Evolutionary conservation across 1,140 invertebrate genomes (phyloP).

Genomic region (Augochlora pura): DNA sequence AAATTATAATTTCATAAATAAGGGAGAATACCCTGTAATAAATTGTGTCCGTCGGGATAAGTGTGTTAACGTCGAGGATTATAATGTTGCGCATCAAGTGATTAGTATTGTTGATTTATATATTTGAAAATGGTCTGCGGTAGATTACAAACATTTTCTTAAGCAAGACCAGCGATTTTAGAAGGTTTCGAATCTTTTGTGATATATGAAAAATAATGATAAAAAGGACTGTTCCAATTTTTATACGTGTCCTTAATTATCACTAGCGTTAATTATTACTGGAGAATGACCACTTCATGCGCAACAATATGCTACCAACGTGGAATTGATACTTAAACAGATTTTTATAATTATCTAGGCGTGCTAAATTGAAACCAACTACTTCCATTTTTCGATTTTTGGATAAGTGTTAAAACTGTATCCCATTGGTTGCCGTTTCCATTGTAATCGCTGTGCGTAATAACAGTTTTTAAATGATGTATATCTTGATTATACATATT

Average conservation of each 20-base stretch:
- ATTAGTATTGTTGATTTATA: neutral
- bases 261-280: neutral
- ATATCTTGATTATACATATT: constrained; percentile 5
- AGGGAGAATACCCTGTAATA: neutral
- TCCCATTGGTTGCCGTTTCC: neutral
- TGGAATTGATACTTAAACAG: constrained; percentile 1
- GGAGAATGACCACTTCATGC: neutral
- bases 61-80: constrained; percentile 1
- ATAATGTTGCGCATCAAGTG: constrained; percentile 3
- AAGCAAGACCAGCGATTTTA: neutral
- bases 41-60: constrained; percentile 15
- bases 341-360: neutral
- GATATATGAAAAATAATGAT: no score
- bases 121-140: neutral
- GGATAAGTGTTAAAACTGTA: constrained; percentile 35
- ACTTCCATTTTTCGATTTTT: constrained; percentile 16
- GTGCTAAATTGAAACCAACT: neutral
- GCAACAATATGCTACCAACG: neutral
- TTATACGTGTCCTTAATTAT: no score
- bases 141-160: neutral
- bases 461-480: neutral
- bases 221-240: no score
- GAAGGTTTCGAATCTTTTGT: neutral
- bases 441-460: neutral
- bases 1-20: constrained; percentile 29